These are phyloP conservation scores for Cheilosia scutellata DNA, from an alignment of 2,888 invertebrate genomes.

Conservation along the genomic window DNA sequence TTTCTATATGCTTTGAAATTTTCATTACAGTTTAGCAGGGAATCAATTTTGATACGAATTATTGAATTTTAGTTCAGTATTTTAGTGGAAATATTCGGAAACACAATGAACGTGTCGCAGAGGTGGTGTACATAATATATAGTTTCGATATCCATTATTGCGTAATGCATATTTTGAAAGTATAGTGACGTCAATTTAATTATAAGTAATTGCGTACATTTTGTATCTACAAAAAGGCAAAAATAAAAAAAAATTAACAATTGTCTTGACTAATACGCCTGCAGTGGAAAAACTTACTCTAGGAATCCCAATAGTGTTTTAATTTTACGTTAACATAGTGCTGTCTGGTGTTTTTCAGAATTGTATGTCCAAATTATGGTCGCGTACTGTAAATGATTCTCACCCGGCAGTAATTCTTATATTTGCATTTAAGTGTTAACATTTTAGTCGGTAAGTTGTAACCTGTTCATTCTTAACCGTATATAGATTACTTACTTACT, in stretches of 20 bases:
- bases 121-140: neutral
- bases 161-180: neutral
- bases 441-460: too few species aligned
- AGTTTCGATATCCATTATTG: neutral
- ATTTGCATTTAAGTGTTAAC: too few species aligned
- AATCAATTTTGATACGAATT: neutral
- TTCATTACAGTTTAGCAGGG: neutral
- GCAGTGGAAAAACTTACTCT: too few species aligned
- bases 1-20: slow-evolving; percentile 11
- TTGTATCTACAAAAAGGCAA: neutral
- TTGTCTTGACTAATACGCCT: too few species aligned
- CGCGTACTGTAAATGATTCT: too few species aligned
- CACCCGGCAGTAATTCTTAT: too few species aligned
- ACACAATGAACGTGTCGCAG: neutral
- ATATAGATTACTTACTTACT: too few species aligned
- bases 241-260: neutral
- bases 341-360: too few species aligned
- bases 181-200: neutral
- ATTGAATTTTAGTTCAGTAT: slow-evolving; percentile 8
- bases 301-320: too few species aligned
- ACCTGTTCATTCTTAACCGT: too few species aligned
- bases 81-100: slow-evolving; percentile 1
- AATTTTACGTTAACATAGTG: too few species aligned
- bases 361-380: too few species aligned
- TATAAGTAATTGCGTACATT: neutral